These are phyloP conservation scores for Philotrypesis tridentata DNA, from an alignment of 1,140 invertebrate species.

Conservation along the genomic window DNA sequence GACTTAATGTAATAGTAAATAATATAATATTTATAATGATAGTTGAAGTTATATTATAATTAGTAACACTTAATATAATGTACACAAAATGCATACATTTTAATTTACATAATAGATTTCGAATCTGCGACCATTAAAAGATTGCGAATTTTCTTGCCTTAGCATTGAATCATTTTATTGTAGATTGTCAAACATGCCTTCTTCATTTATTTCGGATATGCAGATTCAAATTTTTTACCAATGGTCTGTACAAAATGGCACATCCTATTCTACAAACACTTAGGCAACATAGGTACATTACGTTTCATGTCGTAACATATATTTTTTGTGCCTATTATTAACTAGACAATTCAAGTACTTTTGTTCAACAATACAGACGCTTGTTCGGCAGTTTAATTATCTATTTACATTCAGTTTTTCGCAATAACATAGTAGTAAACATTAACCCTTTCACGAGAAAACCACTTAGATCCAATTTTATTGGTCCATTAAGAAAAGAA, in stretches of 20 bases:
- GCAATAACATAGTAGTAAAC: conserved; percentile 53
- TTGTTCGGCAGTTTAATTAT: conserved; percentile 53
- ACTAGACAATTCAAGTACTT: conserved; percentile 65
- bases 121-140: conserved; percentile 49
- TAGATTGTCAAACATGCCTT: conserved; percentile 39
- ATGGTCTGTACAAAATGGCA: conserved; percentile 70
- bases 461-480: conserved; percentile 59
- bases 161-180: conserved; percentile 38
- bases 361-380: conserved; percentile 57
- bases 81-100: conserved; percentile 60
- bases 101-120: conserved; percentile 53
- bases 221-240: conserved; percentile 53
- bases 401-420: conserved; percentile 64
- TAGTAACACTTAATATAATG: conserved; percentile 65
- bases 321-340: conserved; percentile 39
- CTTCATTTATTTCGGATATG: conserved; percentile 49
- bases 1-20: conserved; percentile 31
- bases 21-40: conserved; percentile 18
- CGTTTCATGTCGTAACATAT: conserved; percentile 25
- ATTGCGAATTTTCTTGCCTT: conserved; percentile 13
- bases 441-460: conserved; percentile 53
- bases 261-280: conserved; percentile 65
- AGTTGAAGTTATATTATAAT: conserved; percentile 55
- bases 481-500: conserved; percentile 57
- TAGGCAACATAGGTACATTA: conserved; percentile 49